Evolutionary conservation across 2,797 vertebrate genomes (phyloP).

Genomic region (Rhodeus uyekii): DNA sequence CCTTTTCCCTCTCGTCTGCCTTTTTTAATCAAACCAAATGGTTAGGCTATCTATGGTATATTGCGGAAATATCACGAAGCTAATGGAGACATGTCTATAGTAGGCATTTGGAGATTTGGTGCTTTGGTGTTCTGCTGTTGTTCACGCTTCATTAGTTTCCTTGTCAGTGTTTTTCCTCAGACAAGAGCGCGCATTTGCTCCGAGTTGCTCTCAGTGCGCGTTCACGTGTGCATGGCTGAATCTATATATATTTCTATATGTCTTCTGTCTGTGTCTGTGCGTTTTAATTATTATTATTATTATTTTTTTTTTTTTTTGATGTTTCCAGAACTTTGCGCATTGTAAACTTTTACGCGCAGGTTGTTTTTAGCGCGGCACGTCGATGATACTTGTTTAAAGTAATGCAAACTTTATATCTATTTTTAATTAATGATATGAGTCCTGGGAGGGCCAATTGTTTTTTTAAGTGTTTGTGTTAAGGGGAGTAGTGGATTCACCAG

Average conservation of each 20-base stretch:
- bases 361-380: background rate
- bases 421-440: conserved; percentile 20
- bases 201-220: conserved; percentile 66
- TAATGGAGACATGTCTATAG: conserved; percentile 58
- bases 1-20: conserved; percentile 54
- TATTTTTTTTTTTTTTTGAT: too few relatives aligned
- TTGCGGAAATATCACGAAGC: conserved; percentile 57
- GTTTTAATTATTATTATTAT: too few relatives aligned
- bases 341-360: background rate
- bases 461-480: conserved; percentile 70
- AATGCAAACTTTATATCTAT: background rate
- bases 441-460: conserved; percentile 27
- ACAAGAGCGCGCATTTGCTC: conserved; percentile 90
- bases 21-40: conserved; percentile 65
- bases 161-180: conserved; percentile 93
- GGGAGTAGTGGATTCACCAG: conserved; percentile 71
- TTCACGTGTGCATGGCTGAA: background rate
- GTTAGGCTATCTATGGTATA: conserved; percentile 59
- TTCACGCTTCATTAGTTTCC: conserved; percentile 93
- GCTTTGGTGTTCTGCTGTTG: conserved; percentile 82
- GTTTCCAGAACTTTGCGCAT: background rate
- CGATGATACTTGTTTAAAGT: background rate
- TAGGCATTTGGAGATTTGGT: conserved; percentile 80
- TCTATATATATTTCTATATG: background rate
- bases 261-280: background rate